Base-by-base conservation (phyloP, 2,113 vertebrate species). In the Mus spicilegus region DNA sequence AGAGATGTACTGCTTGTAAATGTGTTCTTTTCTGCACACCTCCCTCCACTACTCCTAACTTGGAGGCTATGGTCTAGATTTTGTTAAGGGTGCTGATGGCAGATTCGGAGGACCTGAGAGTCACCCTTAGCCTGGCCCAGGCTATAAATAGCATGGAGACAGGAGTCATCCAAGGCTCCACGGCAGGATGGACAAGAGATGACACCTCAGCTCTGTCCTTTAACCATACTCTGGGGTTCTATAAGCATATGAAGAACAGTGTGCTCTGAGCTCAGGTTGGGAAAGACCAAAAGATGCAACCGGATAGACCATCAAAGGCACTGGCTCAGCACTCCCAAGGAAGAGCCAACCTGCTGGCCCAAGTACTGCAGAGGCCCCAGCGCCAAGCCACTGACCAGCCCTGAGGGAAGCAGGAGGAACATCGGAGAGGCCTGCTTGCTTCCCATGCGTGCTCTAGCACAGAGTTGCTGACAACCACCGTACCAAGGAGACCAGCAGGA, bases 81-180 rank as follows among this genome's bases (percentile, higher is more conserved):
- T 82, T n/a, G 65, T 87, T 14, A n/a, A n/a, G 58, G 85, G 86
- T 30, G 20, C 46, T 51, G 7, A 72, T 11, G 54, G 82, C 95
- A 95, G 72, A 56, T 73, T 76, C 63, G 51, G 10, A 85, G 70
- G 92, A 84, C 75, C 90, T 17, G 65, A 54, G 56, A 73, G 61
- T 36, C 56, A 70, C 10, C 30, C 39, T 91, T 33, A 49, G 90
- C 76, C 80, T 84, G 86, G 54, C 69, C 75, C 90, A 14, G 30
- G 93, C 77, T 91, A 91, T 96, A 90, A 96, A 95, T 36, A 93
- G 93, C 20, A 49, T 58, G 8, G 69, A 73, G 56, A 39, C 16
- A 58, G 75, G 73, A 91, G 91, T 86, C 84, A 67, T 84, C 63
- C 22, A 84, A 89, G 95, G 76, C 67, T 61, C 33, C 36, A 28